Evolutionary conservation across 2,888 invertebrate species (phyloP).

Genomic region (Drosophila macrospina): DNA sequence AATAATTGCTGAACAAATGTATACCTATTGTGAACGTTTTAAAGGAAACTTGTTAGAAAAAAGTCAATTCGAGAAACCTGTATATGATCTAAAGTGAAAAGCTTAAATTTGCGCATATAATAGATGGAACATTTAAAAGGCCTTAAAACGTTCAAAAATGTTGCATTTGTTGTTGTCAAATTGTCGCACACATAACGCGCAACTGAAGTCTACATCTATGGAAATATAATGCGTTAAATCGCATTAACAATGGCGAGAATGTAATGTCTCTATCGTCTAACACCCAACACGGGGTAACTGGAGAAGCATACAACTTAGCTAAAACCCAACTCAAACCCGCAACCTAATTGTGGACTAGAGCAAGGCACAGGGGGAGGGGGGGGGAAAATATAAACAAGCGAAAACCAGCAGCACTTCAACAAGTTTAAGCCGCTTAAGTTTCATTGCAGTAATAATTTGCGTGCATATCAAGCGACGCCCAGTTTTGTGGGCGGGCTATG

Average conservation of each 20-base stretch:
- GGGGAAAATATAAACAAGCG: constrained; percentile 12
- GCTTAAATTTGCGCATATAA: no score
- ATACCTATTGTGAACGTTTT: no score
- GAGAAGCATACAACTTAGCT: background rate
- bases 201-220: constrained; percentile 3
- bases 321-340: constrained; percentile 8
- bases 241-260: constrained; percentile 24
- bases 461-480: constrained; percentile 55
- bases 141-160: no score
- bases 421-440: constrained; percentile 77
- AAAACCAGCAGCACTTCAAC: constrained; percentile 43
- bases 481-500: constrained; percentile 9
- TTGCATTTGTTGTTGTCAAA: background rate
- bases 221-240: constrained; percentile 12
- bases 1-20: no score
- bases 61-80: no score
- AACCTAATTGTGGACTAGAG: constrained; percentile 28
- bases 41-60: no score
- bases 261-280: constrained; percentile 41
- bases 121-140: no score
- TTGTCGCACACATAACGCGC: background rate
- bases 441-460: constrained; percentile 77
- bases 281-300: constrained; percentile 1
- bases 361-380: background rate
- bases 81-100: no score